A percentile compares a stretch with the other conserved stretches of the same genome.
phyloP scores from a whole-genome alignment of 2,888 invertebrate genomes.

The Galerucella nymphaeae region DNA sequence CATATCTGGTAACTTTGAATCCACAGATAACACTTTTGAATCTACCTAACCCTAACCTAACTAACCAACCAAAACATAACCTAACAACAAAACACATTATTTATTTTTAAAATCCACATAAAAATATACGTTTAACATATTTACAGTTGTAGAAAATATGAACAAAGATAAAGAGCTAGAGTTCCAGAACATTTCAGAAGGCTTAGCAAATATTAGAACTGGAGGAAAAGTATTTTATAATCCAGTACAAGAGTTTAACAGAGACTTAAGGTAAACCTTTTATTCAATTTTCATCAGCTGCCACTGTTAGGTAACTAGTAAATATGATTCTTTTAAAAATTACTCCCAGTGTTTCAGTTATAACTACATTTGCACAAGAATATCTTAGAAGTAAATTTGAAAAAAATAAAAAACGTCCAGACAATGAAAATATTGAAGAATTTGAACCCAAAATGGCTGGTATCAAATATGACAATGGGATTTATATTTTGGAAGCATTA shows the following conservation, averaged over 20 bases:
- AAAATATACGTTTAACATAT: not conserved
- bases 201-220: slow-evolving; percentile 80
- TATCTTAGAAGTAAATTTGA: slow-evolving; percentile 53
- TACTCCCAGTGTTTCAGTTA: slow-evolving; percentile 74
- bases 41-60: too few relatives aligned
- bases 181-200: slow-evolving; percentile 72
- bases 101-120: not conserved
- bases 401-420: slow-evolving; percentile 42
- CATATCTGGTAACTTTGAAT: too few relatives aligned
- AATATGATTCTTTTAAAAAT: not conserved
- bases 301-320: too few relatives aligned
- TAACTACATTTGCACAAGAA: slow-evolving; percentile 73
- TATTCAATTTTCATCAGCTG: not conserved
- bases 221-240: slow-evolving; percentile 94
- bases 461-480: slow-evolving; percentile 66
- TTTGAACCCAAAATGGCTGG: slow-evolving; percentile 38
- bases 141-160: not conserved
- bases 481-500: slow-evolving; percentile 89
- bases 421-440: slow-evolving; percentile 32
- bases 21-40: too few relatives aligned
- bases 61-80: not conserved
- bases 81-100: not conserved
- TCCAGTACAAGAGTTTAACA: slow-evolving; percentile 97
- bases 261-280: slow-evolving; percentile 80
- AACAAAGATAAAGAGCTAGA: slow-evolving; percentile 11